Percentiles rank a stretch among this genome's conserved stretches.
These are phyloP conservation scores for Lepidocyrtinus sp. DNA, from an alignment of 2,888 invertebrate genomes.

Conservation along the genomic window DNA sequence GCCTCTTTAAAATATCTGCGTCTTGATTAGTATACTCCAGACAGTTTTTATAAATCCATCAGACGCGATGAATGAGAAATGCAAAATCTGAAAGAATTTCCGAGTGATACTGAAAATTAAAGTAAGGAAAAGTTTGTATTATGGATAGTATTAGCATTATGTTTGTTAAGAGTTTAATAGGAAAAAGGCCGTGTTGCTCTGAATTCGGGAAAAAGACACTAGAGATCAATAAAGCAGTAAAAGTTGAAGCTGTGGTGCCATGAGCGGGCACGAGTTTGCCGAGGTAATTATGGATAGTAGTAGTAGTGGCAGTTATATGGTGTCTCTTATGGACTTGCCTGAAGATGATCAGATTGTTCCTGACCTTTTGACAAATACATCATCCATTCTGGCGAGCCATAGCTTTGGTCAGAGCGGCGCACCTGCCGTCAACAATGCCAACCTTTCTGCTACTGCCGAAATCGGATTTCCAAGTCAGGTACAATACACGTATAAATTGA, in stretches of 20 bases:
- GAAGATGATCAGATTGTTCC: slow-evolving; percentile 68
- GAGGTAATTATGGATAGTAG: slow-evolving; percentile 64
- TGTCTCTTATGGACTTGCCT: slow-evolving; percentile 61
- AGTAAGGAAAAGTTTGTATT: too few relatives aligned
- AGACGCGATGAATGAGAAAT: slow-evolving; percentile 1
- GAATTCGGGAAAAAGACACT: too few relatives aligned
- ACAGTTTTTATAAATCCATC: too few relatives aligned
- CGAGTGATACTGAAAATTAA: too few relatives aligned
- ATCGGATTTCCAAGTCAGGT: slow-evolving; percentile 62
- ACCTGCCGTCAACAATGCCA: slow-evolving; percentile 52
- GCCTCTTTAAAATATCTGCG: not conserved
- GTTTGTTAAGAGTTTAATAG: not conserved
- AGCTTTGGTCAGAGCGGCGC: slow-evolving; percentile 63
- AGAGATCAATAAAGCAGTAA: not conserved
- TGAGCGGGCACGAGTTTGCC: slow-evolving; percentile 60
- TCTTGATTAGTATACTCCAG: not conserved
- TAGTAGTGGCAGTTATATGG: slow-evolving; percentile 62
- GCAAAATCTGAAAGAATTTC: not conserved
- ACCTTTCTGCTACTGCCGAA: slow-evolving; percentile 31
- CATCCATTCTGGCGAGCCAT: slow-evolving; percentile 69
- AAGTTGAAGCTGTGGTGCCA: slow-evolving; percentile 44
- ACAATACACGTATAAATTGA: too few relatives aligned
- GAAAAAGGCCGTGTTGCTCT: too few relatives aligned
- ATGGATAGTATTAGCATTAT: not conserved
- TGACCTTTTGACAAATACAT: slow-evolving; percentile 68